Base-by-base conservation (phyloP, 2,888 invertebrate genomes). In the Gerris lacustris region DNA sequence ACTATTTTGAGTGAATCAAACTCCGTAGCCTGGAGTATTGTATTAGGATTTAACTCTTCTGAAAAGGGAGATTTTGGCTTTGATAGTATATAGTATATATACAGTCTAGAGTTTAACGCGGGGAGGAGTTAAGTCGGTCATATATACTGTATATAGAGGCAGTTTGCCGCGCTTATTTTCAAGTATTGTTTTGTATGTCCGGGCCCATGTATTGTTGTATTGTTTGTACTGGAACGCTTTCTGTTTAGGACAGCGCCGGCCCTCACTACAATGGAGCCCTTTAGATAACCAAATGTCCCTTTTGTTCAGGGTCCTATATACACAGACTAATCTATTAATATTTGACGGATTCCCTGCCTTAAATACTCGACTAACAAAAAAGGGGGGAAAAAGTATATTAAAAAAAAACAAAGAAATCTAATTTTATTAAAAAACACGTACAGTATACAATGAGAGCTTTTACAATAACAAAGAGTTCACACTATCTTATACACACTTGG, bases 111-210 rank as follows among this genome's bases (percentile, higher is more conserved):
- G 31, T 31, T 31, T 31, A 31, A 31, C 1, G 31, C 31, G 31
- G 31, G 47, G 15, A 15, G 55, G 55, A 11, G 55, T 55, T 55
- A 55, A 55, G 55, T 55, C 55, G 2, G 15, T 9, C 11, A 55
- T 55, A 55, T 55, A 55, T 55, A 55, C 11, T 11, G 55, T 11
- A 55, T 9, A 55, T 11, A 15, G 55, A 15, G 5, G 55, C 15
- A 11, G 55, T 55, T 9, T 55, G 55, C 55, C 15, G 9, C 15
- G 55, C 55, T 55, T 55, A 55, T 55, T 55, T 55, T 55, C 55
- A 55, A 55, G 55, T 55, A 55, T 55, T 55, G 55, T 55, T 55
- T 55, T 55, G 55, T 55, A 55, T 55, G 55, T 55, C 55, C 55
- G 5, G 31, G 55, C 55, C 15, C 55, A 15, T 55, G 55, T 55